phyloP scores from a whole-genome alignment of 2,888 invertebrate genomes.

The Ophonus ardosiacus region DNA sequence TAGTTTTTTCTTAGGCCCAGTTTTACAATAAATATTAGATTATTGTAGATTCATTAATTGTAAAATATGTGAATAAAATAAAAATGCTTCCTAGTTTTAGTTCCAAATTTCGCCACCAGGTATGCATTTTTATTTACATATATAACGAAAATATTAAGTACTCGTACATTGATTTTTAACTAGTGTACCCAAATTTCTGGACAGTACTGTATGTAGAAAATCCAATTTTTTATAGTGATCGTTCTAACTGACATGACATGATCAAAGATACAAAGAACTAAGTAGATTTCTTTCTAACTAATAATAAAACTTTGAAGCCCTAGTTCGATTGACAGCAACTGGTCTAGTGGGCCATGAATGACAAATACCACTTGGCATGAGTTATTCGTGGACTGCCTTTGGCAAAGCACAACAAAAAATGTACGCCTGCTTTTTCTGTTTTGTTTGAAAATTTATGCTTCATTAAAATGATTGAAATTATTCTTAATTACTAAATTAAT shows the following conservation, averaged over 20 bases:
- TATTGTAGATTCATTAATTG: too few species aligned
- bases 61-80: too few species aligned
- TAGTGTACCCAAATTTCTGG: too few species aligned
- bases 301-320: slow-evolving; percentile 26
- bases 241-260: background rate
- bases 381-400: slow-evolving; percentile 55
- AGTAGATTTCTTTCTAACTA: slow-evolving; percentile 31
- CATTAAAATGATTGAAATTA: slow-evolving; percentile 43
- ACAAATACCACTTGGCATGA: slow-evolving; percentile 54
- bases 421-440: background rate
- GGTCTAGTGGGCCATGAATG: slow-evolving; percentile 54
- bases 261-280: slow-evolving; percentile 15
- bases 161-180: too few species aligned
- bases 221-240: too few species aligned
- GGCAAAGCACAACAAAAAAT: slow-evolving; percentile 45
- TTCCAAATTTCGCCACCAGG: too few species aligned
- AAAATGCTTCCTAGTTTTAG: too few species aligned
- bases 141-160: too few species aligned
- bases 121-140: too few species aligned
- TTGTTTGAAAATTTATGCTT: slow-evolving; percentile 28
- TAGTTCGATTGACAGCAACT: slow-evolving; percentile 40
- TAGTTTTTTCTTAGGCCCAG: too few species aligned
- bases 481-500: slow-evolving; percentile 41
- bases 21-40: too few species aligned
- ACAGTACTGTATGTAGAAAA: too few species aligned